Evolutionary conservation across 2,888 invertebrate species (phyloP), one percentile per base, ranked within the genome.

Genomic region (Spilarctia lutea): DNA sequence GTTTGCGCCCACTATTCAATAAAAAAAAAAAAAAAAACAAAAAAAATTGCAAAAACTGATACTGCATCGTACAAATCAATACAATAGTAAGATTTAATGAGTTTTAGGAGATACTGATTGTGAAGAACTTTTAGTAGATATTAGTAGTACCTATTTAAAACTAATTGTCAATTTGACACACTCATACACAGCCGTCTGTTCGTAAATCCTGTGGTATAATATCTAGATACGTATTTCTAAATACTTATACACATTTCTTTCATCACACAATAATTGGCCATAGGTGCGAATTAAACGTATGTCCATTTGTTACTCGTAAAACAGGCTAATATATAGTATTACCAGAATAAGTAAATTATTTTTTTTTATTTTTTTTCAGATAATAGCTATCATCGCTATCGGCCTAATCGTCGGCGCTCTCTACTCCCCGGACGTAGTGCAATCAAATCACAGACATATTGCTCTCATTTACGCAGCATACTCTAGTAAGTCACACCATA

Each of bases 401-500:
- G 97, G 97, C 6, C 92, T 97, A 81, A 95, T 97, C 63, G 96
- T 97, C 69, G 97, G 97, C 73, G 97, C 97, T 1, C 95, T 97
- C 56, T 96, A 96, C 85, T 96, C 94, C 24, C 96, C 94, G 3
- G 93, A 94, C 81, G 93, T 96, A n/a, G 92, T 97, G 63, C 96
- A 96, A 45, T 91, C 94, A 87, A 87, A 96, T 91, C 85, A 97
- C 92, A 88, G 94, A 92, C 90, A 97, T 86, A 96, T 97, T 30
- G 97, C 97, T 0, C 94, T 97, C 78, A 97, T 97, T 90, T 97
- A 97, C 91, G 96, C 97, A 24, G 96, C 97, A 7, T 96, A 96
- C 88, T 96, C 96, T 24, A 95, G 96, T 96, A 88, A 94, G 94
- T 93, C 68, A 45, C 45, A 27, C 18, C 30, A 39, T 65, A 71